Evolutionary conservation across 2,797 vertebrate genomes (phyloP), one percentile per base, ranked within the genome.

Genomic region (Sebastes jordani): DNA sequence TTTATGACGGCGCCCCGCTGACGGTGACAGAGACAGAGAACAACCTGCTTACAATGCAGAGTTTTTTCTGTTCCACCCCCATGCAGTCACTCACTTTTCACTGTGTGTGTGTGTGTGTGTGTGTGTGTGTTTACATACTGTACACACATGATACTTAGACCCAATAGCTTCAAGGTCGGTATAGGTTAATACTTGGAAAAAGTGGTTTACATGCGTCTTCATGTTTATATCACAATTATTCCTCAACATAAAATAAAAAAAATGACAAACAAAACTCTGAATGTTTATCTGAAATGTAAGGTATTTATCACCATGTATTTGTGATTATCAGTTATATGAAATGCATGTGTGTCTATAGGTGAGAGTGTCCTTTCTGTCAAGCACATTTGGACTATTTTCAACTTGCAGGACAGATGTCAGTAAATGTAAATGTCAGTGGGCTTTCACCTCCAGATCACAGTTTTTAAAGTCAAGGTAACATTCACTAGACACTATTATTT

Each of bases 1-100:
- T 95, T 93, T 93, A 92, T 92, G 93, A 94, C 68, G 42, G 80
- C 88, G 67, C 72, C 91, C 91, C 13, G 67, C 91, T 91, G 93
- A 82, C 66, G 58, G 80, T 71, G 70, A 81, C 76, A 85, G 89
- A 86, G 80, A 84, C 66, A 3, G 78, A 80, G 80, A 85, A 86
- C 80, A 90, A 84, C 87, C 84, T 87, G 82, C 88, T 91, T 76
- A 76, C 84, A 84, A 64, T 63, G 79, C 71, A 2, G 25, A 71
- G 60, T 81, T 74, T 74, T 74, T 72, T 79, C 76, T 59, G 38
- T 71, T 82, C 74, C 83, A 60, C 56, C 79, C 55, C 11, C 75
- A 20, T 20, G 16, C 32, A 64, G 32, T 76, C 69, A 72, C 74
- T 73, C 60, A 62, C 74, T 71, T 70, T 69, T 79, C 68, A 30